Base-by-base conservation (phyloP, 2,888 invertebrate species). In the Pharmacophagus antenor region DNA sequence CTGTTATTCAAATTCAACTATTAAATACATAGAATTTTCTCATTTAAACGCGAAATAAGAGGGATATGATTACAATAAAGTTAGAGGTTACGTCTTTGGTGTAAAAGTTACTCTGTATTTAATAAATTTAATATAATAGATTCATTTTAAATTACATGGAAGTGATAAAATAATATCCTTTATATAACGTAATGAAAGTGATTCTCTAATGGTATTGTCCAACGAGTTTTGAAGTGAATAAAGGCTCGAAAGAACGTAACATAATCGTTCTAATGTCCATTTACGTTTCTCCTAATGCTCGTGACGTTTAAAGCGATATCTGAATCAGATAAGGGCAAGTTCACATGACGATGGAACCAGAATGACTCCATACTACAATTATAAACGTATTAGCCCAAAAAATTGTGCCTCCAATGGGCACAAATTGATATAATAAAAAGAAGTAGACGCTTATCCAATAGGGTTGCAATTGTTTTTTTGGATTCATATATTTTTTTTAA, bases 401-500 rank as follows among this genome's bases (percentile, higher is more conserved):
- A 88, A 85, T 80, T 79, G 80, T 81, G 84, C 82, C 82, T 86
- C 79, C 83, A 89, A 90, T 90, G 87, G 84, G 76, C 88, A 81
- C 85, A 89, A 89, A 90, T 90, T 89, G 88, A 89, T 89, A 89
- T 89, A 89, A 90, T 90, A 89, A 90, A 89, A 88, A 82, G 82
- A 81, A 78, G 83, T 73, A 73, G 70, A 61, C 57, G 66, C 61
- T 64, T 58, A 58, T 52, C 48, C 20, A 6, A 23, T 61, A 72
- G 71, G 72, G 73, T 58, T 72, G 71, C 52, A 41, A 15, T 4
- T 42, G 4, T 37, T 7, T 37, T 7, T 8, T 7, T 37, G 10
- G 2, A 8, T 37, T 7, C 15, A 15, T 37, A 15, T 37, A 15
- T 37, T 37, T 15, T 7, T 10, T 37, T 37, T 37, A 37, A 37